Conservation (phyloP, 2,888 invertebrate genomes). For the Aromia moschata region DNA sequence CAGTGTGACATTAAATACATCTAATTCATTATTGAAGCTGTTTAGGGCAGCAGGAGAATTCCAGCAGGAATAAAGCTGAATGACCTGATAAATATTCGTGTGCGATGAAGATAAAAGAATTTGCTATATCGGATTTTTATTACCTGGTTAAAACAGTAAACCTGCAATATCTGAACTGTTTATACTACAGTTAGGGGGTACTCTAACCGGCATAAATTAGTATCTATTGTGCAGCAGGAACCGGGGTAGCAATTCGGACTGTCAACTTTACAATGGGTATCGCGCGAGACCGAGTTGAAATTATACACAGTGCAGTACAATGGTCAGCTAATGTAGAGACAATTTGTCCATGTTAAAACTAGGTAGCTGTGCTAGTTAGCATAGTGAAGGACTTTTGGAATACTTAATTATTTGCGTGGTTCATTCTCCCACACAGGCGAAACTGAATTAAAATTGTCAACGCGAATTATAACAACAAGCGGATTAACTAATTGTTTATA, state of each 20-base stretch:
- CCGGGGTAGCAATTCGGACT: constrained; percentile 57
- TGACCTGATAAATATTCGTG: constrained; percentile 29
- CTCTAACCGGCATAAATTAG: constrained; percentile 59
- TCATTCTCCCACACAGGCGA: constrained; percentile 39
- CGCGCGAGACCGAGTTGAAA: constrained; percentile 53
- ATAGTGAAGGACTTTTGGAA: constrained; percentile 48
- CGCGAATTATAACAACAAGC: constrained; percentile 45
- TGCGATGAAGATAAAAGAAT: constrained; percentile 44
- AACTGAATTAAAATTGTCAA: constrained; percentile 37
- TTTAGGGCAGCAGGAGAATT: no score
- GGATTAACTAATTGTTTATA: constrained; percentile 42
- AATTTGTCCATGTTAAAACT: constrained; percentile 51
- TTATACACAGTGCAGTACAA: constrained; percentile 59
- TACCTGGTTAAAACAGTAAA: constrained; percentile 41
- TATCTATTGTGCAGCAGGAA: constrained; percentile 59
- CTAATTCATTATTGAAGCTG: no score
- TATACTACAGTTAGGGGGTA: constrained; percentile 46
- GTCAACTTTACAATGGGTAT: constrained; percentile 58
- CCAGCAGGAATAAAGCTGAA: no score
- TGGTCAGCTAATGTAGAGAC: constrained; percentile 58
- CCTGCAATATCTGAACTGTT: constrained; percentile 47
- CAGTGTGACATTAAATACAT: no score
- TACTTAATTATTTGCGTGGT: constrained; percentile 52
- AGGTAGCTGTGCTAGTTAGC: constrained; percentile 41
- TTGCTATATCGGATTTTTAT: constrained; percentile 49